Evolutionary conservation across 2,797 vertebrate species (phyloP).

Genomic region (Chelmon rostratus): DNA sequence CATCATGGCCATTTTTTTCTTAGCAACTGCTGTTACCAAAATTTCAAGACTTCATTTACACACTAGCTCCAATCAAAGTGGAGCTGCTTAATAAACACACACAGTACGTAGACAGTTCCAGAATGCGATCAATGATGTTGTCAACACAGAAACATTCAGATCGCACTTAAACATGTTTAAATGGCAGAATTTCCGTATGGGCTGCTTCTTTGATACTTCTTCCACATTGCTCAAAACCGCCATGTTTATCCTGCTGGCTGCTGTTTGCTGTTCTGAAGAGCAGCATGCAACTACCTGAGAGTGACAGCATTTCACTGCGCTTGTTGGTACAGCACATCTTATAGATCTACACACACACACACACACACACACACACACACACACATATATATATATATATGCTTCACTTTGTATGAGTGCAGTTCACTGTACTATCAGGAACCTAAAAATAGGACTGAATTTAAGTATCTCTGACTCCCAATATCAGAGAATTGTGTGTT

Average conservation of each 20-base stretch:
- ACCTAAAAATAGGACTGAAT: conserved; percentile 21
- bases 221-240: conserved; percentile 13
- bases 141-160: conserved; percentile 9
- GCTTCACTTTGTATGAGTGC: not conserved
- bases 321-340: conserved; percentile 13
- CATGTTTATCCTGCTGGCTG: conserved; percentile 41
- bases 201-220: conserved; percentile 29
- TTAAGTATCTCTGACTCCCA: not conserved
- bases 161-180: conserved; percentile 28
- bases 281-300: conserved; percentile 4
- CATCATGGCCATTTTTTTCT: not conserved
- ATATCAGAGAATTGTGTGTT: conserved; percentile 12
- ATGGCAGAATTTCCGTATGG: conserved; percentile 10
- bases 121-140: conserved; percentile 25
- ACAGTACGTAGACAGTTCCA: not conserved
- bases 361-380: not conserved
- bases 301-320: conserved; percentile 17
- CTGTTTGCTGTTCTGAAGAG: conserved; percentile 34
- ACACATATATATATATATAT: not conserved
- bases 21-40: not conserved
- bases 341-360: not conserved
- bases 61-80: not conserved
- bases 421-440: not conserved
- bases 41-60: not conserved
- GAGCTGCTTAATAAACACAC: conserved; percentile 14